Percentiles rank a stretch among this genome's conserved stretches.
Evolutionary conservation across 2,888 invertebrate genomes (phyloP).

Genomic region (Cryptophagus acutangulus): DNA sequence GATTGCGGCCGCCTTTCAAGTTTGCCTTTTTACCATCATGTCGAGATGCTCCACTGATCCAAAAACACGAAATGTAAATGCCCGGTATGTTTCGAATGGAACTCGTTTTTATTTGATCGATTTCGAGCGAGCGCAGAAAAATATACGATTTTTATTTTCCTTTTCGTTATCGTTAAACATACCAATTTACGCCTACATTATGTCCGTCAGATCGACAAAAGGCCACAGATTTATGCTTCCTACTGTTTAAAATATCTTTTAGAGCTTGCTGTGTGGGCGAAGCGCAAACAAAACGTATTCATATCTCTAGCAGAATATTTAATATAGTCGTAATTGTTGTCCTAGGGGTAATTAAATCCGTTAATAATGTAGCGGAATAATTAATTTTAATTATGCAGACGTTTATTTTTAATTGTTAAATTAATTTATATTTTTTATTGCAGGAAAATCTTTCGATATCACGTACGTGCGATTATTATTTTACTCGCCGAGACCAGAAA

Average conservation of each 20-base stretch:
- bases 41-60: constrained; percentile 1
- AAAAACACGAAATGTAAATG: constrained; percentile 17
- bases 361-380: too few species aligned
- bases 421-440: constrained; percentile 33
- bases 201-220: constrained; percentile 15
- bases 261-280: too few species aligned
- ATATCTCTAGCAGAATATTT: too few species aligned
- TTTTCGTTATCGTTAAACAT: too few species aligned
- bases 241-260: too few species aligned
- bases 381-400: too few species aligned
- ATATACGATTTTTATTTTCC: constrained; percentile 1
- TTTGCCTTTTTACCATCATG: background rate
- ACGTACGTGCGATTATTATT: constrained; percentile 93
- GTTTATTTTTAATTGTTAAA: background rate
- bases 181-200: constrained; percentile 16
- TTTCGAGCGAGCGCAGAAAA: too few species aligned
- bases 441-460: constrained; percentile 95
- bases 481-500: constrained; percentile 94
- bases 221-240: constrained; percentile 21
- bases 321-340: too few species aligned
- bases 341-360: too few species aligned
- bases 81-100: too few species aligned
- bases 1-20: constrained; percentile 6
- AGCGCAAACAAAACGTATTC: too few species aligned
- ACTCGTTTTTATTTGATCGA: too few species aligned